Evolutionary conservation across 2,113 vertebrate species (phyloP), one percentile per base, ranked within the genome.

Genomic region (Mormoops blainvillei): DNA sequence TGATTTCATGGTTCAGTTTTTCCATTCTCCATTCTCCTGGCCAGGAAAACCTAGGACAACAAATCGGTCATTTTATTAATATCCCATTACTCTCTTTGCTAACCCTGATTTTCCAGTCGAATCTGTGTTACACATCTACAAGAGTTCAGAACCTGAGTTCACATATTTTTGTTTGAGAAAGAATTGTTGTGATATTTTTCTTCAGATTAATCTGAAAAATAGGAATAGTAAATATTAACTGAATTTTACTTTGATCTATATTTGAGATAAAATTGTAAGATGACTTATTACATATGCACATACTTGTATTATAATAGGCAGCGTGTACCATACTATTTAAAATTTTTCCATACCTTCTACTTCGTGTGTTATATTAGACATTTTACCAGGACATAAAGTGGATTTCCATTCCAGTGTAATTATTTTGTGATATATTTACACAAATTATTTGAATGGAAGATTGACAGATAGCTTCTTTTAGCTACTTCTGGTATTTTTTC

Each of bases 1-100:
- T 96, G 96, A 98, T 98, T 98, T 97, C 96, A 97, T 97, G 96
- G 96, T 97, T 98, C 94, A 97, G 74, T 97, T 97, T 98, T 97
- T 98, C 97, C 97, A 87, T 89, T 96, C 97, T 97, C 91, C 82
- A 56, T 96, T 96, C 94, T 95, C 77, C 81, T 93, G 94, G 94
- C 97, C 93, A 97, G 96, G 86, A 97, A 96, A 96, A 80, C 91
- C 94, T 86, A 96, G 94, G 93, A 96, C 94, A 97, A 95, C 94
- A 96, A 97, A 94, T 94, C 28, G 94, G 94, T 94, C 89, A 76
- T 93, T 97, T 94, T 96, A 93, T 97, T 97, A 97, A 97, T 97
- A 96, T 87, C 86, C 63, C 78, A 61, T 91, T 89, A 94, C 95
- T 89, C 65, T 94, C 36, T 41, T 89, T 88, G 78, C 88, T 95